phyloP scores from a whole-genome alignment of 2,888 invertebrate genomes.

The Bombyx huttoni region DNA sequence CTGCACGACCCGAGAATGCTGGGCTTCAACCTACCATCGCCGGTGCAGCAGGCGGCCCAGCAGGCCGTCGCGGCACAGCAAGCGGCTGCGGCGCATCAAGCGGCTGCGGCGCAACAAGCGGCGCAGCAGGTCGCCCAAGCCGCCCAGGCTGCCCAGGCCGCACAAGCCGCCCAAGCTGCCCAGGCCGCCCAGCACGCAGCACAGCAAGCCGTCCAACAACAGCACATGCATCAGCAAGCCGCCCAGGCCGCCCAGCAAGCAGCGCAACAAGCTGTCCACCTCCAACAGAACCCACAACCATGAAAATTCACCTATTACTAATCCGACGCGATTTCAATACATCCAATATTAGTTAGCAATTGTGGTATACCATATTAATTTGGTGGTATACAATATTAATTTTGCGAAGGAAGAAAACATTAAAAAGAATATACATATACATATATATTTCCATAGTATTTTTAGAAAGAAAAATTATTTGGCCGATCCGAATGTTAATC shows the following conservation, averaged over 20 bases:
- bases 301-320: constrained; percentile 89
- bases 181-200: constrained; percentile 56
- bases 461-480: constrained; percentile 25
- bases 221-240: constrained; percentile 48
- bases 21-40: constrained; percentile 78
- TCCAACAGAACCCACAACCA: constrained; percentile 75
- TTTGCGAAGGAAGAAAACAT: constrained; percentile 26
- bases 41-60: constrained; percentile 43
- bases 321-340: constrained; percentile 66
- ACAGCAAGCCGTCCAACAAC: constrained; percentile 65
- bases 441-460: constrained; percentile 14
- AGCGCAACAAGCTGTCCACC: constrained; percentile 67
- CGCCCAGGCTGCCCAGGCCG: constrained; percentile 34
- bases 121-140: constrained; percentile 31
- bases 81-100: constrained; percentile 29
- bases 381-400: constrained; percentile 8
- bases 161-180: constrained; percentile 41
- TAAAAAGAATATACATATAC: constrained; percentile 11
- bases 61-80: constrained; percentile 30
- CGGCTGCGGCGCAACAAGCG: constrained; percentile 32
- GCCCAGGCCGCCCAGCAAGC: constrained; percentile 49
- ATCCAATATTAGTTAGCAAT: constrained; percentile 16
- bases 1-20: constrained; percentile 86
- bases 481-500: constrained; percentile 25
- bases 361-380: no score